Percentiles rank a stretch among this genome's conserved stretches.
phyloP scores from a whole-genome alignment of 2,888 invertebrate genomes.

The Gerris lacustris region DNA sequence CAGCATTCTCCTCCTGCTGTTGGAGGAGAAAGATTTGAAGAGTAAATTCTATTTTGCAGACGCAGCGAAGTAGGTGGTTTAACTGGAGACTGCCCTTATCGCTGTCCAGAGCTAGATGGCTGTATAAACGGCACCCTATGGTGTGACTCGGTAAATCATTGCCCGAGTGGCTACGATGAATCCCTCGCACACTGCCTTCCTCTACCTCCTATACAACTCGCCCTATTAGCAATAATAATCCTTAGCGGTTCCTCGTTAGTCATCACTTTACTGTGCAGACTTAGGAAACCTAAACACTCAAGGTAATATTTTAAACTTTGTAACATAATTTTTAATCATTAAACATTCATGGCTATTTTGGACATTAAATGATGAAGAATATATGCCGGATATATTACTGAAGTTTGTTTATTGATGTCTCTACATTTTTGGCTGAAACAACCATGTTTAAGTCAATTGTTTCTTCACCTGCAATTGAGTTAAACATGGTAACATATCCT shows the following conservation, averaged over 20 bases:
- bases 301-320: neutral
- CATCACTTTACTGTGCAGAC: slow-evolving; percentile 39
- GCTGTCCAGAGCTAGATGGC: slow-evolving; percentile 66
- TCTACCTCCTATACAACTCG: slow-evolving; percentile 51
- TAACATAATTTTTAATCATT: too few relatives aligned
- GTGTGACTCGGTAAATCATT: slow-evolving; percentile 68
- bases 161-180: slow-evolving; percentile 70
- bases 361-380: slow-evolving; percentile 37
- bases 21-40: too few relatives aligned
- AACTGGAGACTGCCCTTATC: slow-evolving; percentile 57
- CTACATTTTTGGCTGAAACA: too few relatives aligned
- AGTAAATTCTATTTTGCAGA: slow-evolving; percentile 17
- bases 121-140: slow-evolving; percentile 67
- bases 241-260: slow-evolving; percentile 24
- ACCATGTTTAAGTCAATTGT: too few relatives aligned
- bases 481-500: too few relatives aligned
- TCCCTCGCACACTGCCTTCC: slow-evolving; percentile 65
- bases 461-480: too few relatives aligned
- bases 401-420: too few relatives aligned
- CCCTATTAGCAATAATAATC: slow-evolving; percentile 28
- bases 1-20: too few relatives aligned
- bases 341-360: too few relatives aligned
- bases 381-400: slow-evolving; percentile 25
- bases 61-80: slow-evolving; percentile 23
- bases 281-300: slow-evolving; percentile 33